Conservation (phyloP, 2,113 vertebrate genomes). For the Corynorhinus townsendii region DNA sequence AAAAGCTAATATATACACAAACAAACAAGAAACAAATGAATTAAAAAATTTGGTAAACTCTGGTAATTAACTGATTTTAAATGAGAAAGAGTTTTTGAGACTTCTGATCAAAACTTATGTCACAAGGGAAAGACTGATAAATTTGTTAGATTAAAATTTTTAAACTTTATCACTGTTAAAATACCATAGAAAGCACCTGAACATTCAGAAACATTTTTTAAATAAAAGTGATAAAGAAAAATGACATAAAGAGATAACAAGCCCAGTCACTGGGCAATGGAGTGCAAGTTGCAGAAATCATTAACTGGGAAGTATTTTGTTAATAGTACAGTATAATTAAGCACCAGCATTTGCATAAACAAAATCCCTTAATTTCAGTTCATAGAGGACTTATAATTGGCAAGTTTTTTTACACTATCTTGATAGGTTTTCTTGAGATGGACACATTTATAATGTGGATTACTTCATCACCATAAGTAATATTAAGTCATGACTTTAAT, state of each 20-base stretch:
- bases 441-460: not conserved
- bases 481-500: conserved; percentile 1
- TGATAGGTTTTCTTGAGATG: not conserved
- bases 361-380: not conserved
- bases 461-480: not conserved
- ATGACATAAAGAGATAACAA: not conserved
- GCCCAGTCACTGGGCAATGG: not conserved
- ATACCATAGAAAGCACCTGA: not conserved
- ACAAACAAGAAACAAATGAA: not conserved
- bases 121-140: not conserved
- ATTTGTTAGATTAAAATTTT: not conserved
- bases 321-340: not conserved
- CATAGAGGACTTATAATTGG: not conserved
- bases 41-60: not conserved
- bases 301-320: not conserved
- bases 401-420: not conserved
- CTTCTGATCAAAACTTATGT: not conserved
- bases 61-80: not conserved
- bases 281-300: not conserved
- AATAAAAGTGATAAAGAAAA: not conserved
- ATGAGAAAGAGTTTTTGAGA: not conserved
- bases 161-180: not conserved
- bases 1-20: not conserved
- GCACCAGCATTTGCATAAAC: not conserved
- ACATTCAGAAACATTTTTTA: not conserved